A percentile compares a stretch with the other conserved stretches of the same genome.
These are phyloP conservation scores for Apamea epomidion DNA, from an alignment of 2,888 invertebrate genomes.

Conservation along the genomic window DNA sequence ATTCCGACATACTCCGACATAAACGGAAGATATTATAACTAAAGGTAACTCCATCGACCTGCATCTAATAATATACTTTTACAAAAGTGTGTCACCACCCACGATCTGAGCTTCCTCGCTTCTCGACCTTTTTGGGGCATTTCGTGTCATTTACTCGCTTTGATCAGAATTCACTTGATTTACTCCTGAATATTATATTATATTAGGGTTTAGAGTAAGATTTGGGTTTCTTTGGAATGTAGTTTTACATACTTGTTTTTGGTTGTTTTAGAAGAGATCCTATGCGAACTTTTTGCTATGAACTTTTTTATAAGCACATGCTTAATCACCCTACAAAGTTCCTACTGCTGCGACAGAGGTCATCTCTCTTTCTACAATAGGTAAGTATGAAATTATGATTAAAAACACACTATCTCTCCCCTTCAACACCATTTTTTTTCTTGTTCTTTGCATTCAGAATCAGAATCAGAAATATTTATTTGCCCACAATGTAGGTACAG, in stretches of 20 bases:
- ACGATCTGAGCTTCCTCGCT: constrained; percentile 36
- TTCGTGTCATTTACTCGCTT: constrained; percentile 58
- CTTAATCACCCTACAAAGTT: too few species aligned
- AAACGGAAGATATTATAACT: constrained; percentile 23
- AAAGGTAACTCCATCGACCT: constrained; percentile 39
- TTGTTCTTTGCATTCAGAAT: too few species aligned
- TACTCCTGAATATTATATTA: constrained; percentile 51
- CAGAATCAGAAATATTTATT: too few species aligned
- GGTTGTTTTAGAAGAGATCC: not conserved
- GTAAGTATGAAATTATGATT: too few species aligned
- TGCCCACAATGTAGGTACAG: too few species aligned
- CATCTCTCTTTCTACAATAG: too few species aligned
- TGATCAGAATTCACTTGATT: constrained; percentile 64
- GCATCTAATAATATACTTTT: constrained; percentile 48
- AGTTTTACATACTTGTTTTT: not conserved
- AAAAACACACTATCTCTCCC: too few species aligned
- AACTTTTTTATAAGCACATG: not conserved
- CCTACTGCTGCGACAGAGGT: too few species aligned
- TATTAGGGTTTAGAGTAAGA: constrained; percentile 1
- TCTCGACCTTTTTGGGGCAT: constrained; percentile 60
- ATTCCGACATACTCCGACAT: too few species aligned
- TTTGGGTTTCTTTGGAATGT: not conserved
- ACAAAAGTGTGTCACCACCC: constrained; percentile 38
- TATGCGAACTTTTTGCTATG: not conserved
- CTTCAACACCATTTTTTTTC: too few species aligned